A percentile compares a stretch with the other conserved stretches of the same genome.
Conservation (phyloP, 2,888 invertebrate genomes). For the Eilema griseolum region DNA sequence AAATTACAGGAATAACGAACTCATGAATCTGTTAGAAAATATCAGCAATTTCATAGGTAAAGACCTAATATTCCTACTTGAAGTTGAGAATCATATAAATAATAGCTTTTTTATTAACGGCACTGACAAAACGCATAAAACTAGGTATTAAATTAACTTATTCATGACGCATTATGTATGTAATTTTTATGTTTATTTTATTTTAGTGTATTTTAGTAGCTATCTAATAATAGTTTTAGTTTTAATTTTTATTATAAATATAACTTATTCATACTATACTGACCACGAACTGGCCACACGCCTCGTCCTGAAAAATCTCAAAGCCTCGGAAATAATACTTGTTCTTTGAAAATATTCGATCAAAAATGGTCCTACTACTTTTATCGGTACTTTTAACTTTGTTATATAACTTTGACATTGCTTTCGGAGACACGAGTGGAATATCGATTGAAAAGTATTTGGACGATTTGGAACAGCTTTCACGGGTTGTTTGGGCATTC, state of each 20-base stretch:
- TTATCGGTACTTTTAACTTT: constrained; percentile 27
- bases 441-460: constrained; percentile 27
- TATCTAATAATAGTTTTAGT: no score
- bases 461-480: not conserved
- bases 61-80: no score
- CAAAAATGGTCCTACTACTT: constrained; percentile 7
- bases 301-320: not conserved
- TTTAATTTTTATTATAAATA: no score
- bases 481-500: not conserved
- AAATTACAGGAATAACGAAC: no score
- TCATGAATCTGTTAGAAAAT: no score
- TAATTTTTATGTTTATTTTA: no score
- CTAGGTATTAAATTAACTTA: not conserved
- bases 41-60: no score
- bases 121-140: no score
- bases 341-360: constrained; percentile 24
- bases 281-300: not conserved
- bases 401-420: constrained; percentile 22
- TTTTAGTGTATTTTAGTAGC: no score
- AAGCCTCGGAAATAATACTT: constrained; percentile 16
- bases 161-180: no score
- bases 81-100: no score
- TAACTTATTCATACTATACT: not conserved
- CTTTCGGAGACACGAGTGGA: constrained; percentile 25
- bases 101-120: no score